Evolutionary conservation across 1,140 invertebrate genomes (phyloP).

Genomic region (Anoplolepis gracilipes): DNA sequence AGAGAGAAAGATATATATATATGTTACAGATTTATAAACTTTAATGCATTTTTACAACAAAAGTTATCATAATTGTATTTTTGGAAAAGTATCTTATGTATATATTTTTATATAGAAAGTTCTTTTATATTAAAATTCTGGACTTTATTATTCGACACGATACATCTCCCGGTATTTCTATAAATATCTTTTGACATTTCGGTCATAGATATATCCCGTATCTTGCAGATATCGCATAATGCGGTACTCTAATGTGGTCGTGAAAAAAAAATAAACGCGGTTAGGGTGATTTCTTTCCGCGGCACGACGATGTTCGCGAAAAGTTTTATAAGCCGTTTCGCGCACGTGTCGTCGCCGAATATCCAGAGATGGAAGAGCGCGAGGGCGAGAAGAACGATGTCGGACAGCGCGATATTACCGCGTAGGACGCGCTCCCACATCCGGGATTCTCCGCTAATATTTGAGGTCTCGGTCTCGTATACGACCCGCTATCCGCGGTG

Average conservation of each 20-base stretch:
- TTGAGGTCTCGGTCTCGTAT: conserved; percentile 79
- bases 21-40: too few species aligned
- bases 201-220: not conserved
- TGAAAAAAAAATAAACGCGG: conserved; percentile 12
- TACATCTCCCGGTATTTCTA: not conserved
- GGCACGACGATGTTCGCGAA: conserved; percentile 11
- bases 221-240: not conserved
- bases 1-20: too few species aligned
- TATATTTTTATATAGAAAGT: not conserved
- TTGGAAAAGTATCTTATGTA: not conserved
- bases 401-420: conserved; percentile 65
- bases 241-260: not conserved
- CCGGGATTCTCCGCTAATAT: conserved; percentile 71
- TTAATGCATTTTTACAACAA: not conserved
- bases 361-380: conserved; percentile 43
- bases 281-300: not conserved
- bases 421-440: conserved; percentile 42
- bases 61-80: not conserved
- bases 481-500: conserved; percentile 65
- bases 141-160: not conserved
- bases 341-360: conserved; percentile 70
- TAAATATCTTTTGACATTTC: not conserved
- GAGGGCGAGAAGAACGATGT: conserved; percentile 40
- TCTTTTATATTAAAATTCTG: not conserved
- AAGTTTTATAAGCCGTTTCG: conserved; percentile 75